Percentiles rank a stretch among this genome's conserved stretches.
phyloP scores from a whole-genome alignment of 2,113 vertebrate species.

The Xenopus laevis region DNA sequence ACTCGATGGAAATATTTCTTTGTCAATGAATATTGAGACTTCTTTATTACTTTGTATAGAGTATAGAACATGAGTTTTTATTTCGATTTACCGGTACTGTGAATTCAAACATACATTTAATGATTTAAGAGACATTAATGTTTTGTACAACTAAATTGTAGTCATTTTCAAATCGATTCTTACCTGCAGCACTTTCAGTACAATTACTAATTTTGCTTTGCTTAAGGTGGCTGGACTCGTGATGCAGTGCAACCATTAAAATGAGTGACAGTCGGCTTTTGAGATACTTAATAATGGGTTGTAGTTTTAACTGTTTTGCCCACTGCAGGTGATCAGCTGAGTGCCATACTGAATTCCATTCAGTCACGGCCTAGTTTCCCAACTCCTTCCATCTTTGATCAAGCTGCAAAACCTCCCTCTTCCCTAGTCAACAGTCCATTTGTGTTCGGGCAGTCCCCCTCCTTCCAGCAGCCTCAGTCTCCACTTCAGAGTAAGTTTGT shows the following conservation, averaged over 20 bases:
- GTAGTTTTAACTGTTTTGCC: slow-evolving; percentile 97
- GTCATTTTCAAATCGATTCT: too few relatives aligned
- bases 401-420: slow-evolving; percentile 96
- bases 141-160: too few relatives aligned
- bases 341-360: slow-evolving; percentile 99
- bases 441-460: slow-evolving; percentile 99
- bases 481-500: slow-evolving; percentile 99
- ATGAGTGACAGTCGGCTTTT: not conserved
- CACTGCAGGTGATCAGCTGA: slow-evolving; percentile 98
- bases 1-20: too few relatives aligned
- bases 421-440: slow-evolving; percentile 99
- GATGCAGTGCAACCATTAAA: not conserved
- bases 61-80: too few relatives aligned
- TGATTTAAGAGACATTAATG: too few relatives aligned
- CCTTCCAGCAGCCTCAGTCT: slow-evolving; percentile 96
- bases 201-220: not conserved
- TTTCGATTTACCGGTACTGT: too few relatives aligned
- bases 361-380: slow-evolving; percentile 98
- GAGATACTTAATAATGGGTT: slow-evolving; percentile 66
- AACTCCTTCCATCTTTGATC: slow-evolving; percentile 98
- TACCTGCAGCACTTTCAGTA: too few relatives aligned
- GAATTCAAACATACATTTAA: too few relatives aligned
- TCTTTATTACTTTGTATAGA: too few relatives aligned
- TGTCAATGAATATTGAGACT: too few relatives aligned
- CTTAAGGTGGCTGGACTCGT: not conserved